A percentile compares a stretch with the other conserved stretches of the same genome.
Conservation (phyloP, 2,888 invertebrate genomes). For the Agriopis marginaria region DNA sequence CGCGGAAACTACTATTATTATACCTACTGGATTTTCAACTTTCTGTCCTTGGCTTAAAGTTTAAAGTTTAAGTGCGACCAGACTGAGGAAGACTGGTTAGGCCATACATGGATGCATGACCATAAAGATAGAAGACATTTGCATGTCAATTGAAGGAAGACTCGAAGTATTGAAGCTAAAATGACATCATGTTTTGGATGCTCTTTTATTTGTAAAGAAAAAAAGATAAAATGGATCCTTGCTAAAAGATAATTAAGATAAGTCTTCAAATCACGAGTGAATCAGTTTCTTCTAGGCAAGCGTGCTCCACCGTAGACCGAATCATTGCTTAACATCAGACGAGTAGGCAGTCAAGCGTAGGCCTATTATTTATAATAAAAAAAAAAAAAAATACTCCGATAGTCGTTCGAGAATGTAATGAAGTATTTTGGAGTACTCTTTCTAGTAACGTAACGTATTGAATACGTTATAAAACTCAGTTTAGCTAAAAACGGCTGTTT, state of each 20-base stretch:
- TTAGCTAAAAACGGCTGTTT: too few species aligned
- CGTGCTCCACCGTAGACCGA: too few species aligned
- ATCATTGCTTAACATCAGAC: too few species aligned
- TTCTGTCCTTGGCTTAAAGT: slow-evolving; percentile 11
- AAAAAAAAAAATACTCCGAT: neutral
- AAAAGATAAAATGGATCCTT: neutral
- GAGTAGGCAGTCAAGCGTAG: too few species aligned
- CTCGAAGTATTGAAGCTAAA: slow-evolving; percentile 12
- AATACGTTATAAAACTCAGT: too few species aligned
- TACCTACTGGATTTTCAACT: slow-evolving; percentile 5
- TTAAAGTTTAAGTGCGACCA: slow-evolving; percentile 3
- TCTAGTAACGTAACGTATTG: too few species aligned
- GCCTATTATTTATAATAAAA: too few species aligned
- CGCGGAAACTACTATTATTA: neutral
- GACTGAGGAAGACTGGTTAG: slow-evolving; percentile 12
- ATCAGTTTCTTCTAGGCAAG: too few species aligned
- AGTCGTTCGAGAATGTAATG: neutral
- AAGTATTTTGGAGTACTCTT: too few species aligned
- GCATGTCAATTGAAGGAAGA: slow-evolving; percentile 29
- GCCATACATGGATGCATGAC: slow-evolving; percentile 20
- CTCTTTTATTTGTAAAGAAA: neutral
- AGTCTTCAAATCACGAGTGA: too few species aligned
- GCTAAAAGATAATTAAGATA: neutral
- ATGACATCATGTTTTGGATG: slow-evolving; percentile 31
- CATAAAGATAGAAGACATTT: slow-evolving; percentile 15